Conservation (phyloP, 2,888 invertebrate genomes). For the Latrodectus elegans region DNA sequence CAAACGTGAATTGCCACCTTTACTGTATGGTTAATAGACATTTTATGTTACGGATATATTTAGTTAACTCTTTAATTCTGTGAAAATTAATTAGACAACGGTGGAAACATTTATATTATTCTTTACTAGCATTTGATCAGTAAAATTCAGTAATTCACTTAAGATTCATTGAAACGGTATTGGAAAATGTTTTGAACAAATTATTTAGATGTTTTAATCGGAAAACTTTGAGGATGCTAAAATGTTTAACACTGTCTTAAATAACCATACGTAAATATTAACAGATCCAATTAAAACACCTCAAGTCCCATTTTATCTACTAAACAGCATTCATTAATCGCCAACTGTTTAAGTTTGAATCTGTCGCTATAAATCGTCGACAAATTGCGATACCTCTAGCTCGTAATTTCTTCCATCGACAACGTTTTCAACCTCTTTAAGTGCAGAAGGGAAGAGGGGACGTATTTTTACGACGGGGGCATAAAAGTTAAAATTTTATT, state of each 20-base stretch:
- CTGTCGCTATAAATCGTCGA: conserved; percentile 21
- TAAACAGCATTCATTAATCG: conserved; percentile 34
- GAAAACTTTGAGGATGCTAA: not conserved
- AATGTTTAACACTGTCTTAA: conserved; percentile 17
- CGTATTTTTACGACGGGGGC: conserved; percentile 44
- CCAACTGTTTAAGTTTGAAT: not conserved
- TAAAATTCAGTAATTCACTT: too few relatives aligned
- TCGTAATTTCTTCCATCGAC: conserved; percentile 3
- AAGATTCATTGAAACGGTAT: too few relatives aligned
- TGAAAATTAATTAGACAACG: too few relatives aligned
- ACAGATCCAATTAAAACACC: conserved; percentile 55
- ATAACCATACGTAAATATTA: conserved; percentile 38
- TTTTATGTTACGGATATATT: too few relatives aligned
- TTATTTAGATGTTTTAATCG: conserved; percentile 8
- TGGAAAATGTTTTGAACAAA: too few relatives aligned
- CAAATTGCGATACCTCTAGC: not conserved
- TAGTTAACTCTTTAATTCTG: too few relatives aligned
- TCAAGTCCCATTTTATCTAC: conserved; percentile 15
- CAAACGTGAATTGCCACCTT: too few relatives aligned
- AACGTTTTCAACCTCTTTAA: conserved; percentile 11
- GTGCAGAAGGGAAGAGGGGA: not conserved
- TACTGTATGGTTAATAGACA: too few relatives aligned
- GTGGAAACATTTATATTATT: too few relatives aligned
- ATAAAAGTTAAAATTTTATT: conserved; percentile 58
- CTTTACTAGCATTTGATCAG: too few relatives aligned